Percentiles rank a stretch among this genome's conserved stretches.
phyloP scores from a whole-genome alignment of 2,113 vertebrate species.

The Calypte anna region DNA sequence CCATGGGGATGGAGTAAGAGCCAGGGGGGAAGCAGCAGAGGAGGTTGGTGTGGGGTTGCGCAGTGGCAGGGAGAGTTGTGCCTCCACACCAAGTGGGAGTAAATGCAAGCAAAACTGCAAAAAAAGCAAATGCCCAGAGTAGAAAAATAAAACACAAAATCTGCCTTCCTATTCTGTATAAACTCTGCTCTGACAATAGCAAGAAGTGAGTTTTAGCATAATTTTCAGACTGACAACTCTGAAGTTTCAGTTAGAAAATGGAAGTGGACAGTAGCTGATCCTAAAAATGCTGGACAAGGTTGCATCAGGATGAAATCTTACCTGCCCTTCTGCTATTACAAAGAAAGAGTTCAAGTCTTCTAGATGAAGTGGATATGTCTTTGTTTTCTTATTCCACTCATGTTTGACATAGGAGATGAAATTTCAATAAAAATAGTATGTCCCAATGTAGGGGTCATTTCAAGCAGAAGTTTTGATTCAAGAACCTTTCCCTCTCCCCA shows the following conservation, averaged over 20 bases:
- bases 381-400: not conserved
- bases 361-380: not conserved
- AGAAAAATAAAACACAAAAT: accelerated
- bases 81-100: not conserved
- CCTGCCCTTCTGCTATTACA: not conserved
- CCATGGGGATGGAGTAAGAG: accelerated
- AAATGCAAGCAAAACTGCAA: not conserved
- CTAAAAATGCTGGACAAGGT: not conserved
- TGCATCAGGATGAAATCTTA: not conserved
- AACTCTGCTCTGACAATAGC: not conserved
- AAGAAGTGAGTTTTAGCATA: not conserved
- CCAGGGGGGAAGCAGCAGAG: accelerated
- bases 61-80: not conserved
- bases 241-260: not conserved
- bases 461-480: not conserved
- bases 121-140: not conserved
- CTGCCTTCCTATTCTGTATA: not conserved
- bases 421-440: not conserved
- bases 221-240: not conserved
- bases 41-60: accelerated
- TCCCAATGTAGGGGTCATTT: not conserved
- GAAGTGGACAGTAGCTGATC: not conserved
- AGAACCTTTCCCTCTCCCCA: not conserved
- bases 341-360: not conserved
- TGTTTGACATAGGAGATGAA: not conserved